phyloP scores from a whole-genome alignment of 2,888 invertebrate species.

The Horisme vitalbata region DNA sequence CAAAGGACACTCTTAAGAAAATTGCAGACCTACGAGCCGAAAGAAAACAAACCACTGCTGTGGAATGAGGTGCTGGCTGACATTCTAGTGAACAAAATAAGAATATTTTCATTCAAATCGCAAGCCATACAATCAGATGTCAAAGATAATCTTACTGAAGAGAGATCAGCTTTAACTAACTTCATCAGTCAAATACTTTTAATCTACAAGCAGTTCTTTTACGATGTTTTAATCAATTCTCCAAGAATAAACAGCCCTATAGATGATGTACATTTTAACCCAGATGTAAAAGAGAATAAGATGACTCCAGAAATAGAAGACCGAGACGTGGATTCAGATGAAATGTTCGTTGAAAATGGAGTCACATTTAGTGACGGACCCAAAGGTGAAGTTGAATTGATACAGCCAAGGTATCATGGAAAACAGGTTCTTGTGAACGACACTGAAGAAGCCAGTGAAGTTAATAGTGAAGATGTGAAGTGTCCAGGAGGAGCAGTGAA shows the following conservation, averaged over 20 bases:
- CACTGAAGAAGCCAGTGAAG: constrained; percentile 11
- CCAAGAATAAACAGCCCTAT: neutral
- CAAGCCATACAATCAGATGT: constrained; percentile 26
- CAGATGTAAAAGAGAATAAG: constrained; percentile 17
- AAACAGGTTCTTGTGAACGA: constrained; percentile 9
- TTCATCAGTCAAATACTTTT: constrained; percentile 52
- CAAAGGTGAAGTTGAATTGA: constrained; percentile 62
- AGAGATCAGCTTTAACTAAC: constrained; percentile 42
- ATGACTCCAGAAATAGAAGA: constrained; percentile 14
- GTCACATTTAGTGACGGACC: constrained; percentile 40
- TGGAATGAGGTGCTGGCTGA: constrained; percentile 72
- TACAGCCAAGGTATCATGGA: constrained; percentile 62
- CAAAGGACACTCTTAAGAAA: constrained; percentile 63
- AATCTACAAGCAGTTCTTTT: constrained; percentile 58
- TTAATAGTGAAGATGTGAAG: constrained; percentile 17
- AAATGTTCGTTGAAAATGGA: constrained; percentile 21
- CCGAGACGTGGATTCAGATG: constrained; percentile 17
- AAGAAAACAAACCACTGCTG: constrained; percentile 48
- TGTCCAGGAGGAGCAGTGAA: constrained; percentile 51
- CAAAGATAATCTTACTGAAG: constrained; percentile 22
- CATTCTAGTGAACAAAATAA: constrained; percentile 63
- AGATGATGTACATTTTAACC: neutral
- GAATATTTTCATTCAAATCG: constrained; percentile 52
- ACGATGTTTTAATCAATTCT: constrained; percentile 38
- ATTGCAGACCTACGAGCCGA: constrained; percentile 59